Evolutionary conservation across 2,113 vertebrate species (phyloP), one percentile per base, ranked within the genome.

Genomic region (Caranx ignobilis): DNA sequence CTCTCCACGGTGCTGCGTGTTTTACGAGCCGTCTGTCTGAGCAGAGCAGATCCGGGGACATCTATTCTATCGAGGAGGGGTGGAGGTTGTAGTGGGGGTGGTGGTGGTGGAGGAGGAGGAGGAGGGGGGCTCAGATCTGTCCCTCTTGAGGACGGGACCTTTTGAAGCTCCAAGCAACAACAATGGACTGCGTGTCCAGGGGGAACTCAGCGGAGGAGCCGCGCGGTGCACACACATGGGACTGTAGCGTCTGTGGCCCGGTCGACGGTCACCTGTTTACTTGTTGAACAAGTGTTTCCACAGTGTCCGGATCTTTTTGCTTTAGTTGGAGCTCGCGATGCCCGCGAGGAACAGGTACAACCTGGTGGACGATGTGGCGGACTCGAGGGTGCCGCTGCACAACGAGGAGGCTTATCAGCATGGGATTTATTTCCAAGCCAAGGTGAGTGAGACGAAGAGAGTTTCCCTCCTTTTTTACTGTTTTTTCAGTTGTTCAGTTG

Each of bases 391-490:
- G 67, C 96, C 97, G 60, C 95, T 98, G 71, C 96, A 97, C 85
- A 97, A 96, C 87, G 97, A 97, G 67, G 97, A 97, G 88, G 97
- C 97, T 59, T 97, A 97, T 70, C 96, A 97, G 83, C 97, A 97
- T 69, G 97, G 97, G 74, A 96, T 98, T 66, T 85, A 91, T 72
- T 98, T 97, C 93, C 96, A 97, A 95, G 96, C 97, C 89, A 97
- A 97, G 97, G 97, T 97, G 93, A 96, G 97, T 97, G 93, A 96
- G 82, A 11, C 2, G 0, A 13, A 15, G 8, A 13, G 1, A n/a
- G 2, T 7, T 47, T 19, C 6, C 9, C 9, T n/a, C 15, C 35
- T 37, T 21, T 3, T n/a, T n/a, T n/a, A 11, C 50, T 7, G 26
- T 32, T 48, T 21, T 3, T 8, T 2, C 47, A 2, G 26, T 26